phyloP scores from a whole-genome alignment of 2,113 vertebrate species.

The Murina feae region DNA sequence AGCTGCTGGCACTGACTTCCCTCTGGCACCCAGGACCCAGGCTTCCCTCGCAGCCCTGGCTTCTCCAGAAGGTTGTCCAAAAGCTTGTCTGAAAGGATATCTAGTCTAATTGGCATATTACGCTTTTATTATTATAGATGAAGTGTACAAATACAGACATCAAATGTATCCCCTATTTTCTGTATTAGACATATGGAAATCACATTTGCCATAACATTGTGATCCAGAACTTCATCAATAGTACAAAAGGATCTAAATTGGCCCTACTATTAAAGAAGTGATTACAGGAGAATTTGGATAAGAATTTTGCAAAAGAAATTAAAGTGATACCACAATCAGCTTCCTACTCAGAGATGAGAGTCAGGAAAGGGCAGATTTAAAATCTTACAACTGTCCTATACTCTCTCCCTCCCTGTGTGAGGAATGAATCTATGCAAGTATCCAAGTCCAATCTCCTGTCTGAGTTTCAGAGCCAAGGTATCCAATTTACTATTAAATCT shows the following conservation, averaged over 20 bases:
- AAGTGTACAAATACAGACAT: neutral
- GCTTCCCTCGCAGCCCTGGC: too few relatives aligned
- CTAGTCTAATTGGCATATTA: too few relatives aligned
- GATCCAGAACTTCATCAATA: neutral
- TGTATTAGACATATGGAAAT: neutral
- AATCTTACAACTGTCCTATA: neutral
- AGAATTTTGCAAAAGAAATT: conserved; percentile 17
- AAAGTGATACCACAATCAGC: neutral
- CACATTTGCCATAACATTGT: neutral
- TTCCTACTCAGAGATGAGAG: neutral
- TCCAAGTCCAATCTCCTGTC: neutral
- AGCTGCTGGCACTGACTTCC: too few relatives aligned
- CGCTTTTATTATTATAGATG: too few relatives aligned
- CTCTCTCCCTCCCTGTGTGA: neutral
- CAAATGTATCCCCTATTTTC: neutral
- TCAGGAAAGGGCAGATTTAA: neutral
- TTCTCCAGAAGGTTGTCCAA: too few relatives aligned
- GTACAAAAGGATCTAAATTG: conserved; percentile 20
- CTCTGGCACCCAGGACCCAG: too few relatives aligned
- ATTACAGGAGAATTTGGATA: neutral
- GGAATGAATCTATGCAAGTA: neutral
- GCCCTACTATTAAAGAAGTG: neutral
- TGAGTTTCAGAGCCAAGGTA: neutral
- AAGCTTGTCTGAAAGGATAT: too few relatives aligned
- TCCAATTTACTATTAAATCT: neutral